A percentile compares a stretch with the other conserved stretches of the same genome.
phyloP scores from a whole-genome alignment of 2,888 invertebrate genomes.

The Schizotus pectinicornis region DNA sequence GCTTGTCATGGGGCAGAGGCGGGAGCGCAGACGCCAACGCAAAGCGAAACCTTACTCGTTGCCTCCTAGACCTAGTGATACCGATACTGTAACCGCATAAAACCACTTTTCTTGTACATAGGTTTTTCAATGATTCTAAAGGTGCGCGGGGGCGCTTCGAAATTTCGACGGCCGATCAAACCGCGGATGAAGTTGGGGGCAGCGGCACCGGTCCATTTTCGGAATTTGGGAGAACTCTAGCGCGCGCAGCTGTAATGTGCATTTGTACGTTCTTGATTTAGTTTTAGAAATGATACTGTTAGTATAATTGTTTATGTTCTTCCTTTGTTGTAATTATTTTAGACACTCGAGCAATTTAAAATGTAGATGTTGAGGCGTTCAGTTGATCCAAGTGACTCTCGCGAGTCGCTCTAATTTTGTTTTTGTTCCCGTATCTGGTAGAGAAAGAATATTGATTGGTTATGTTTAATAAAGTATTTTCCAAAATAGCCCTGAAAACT shows the following conservation, averaged over 20 bases:
- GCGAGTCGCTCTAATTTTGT: constrained; percentile 10
- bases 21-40: constrained; percentile 81
- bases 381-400: constrained; percentile 21
- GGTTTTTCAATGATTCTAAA: constrained; percentile 29
- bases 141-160: constrained; percentile 24
- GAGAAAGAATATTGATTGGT: constrained; percentile 40
- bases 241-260: constrained; percentile 35
- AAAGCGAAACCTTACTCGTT: constrained; percentile 74
- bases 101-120: constrained; percentile 35
- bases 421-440: constrained; percentile 28
- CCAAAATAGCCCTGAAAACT: constrained; percentile 31
- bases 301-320: constrained; percentile 37
- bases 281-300: constrained; percentile 34
- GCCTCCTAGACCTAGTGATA: constrained; percentile 53
- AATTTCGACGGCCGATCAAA: constrained; percentile 11
- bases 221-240: constrained; percentile 25
- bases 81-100: constrained; percentile 57
- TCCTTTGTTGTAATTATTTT: constrained; percentile 37
- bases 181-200: constrained; percentile 12
- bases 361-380: constrained; percentile 38
- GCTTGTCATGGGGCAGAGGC: constrained; percentile 88
- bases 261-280: constrained; percentile 35
- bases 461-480: constrained; percentile 50
- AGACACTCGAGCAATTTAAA: constrained; percentile 34
- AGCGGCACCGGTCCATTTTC: background rate